phyloP scores from a whole-genome alignment of 2,888 invertebrate genomes.

The Nomada lathburiana region DNA sequence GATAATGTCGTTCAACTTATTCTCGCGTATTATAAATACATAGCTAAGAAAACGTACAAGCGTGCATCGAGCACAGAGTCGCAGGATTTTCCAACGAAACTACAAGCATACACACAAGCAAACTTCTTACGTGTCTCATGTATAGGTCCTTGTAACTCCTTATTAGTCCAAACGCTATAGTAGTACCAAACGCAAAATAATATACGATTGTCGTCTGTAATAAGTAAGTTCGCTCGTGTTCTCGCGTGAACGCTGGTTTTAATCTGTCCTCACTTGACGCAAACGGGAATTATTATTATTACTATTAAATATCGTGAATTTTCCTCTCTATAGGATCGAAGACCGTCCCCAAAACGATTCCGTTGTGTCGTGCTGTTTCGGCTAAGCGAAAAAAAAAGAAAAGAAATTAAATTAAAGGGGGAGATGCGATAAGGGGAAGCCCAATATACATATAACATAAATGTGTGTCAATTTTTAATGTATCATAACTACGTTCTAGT shows the following conservation, averaged over 20 bases:
- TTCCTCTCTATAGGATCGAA: constrained; percentile 59
- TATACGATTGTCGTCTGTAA: constrained; percentile 18
- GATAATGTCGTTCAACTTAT: not conserved
- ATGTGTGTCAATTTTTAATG: constrained; percentile 83
- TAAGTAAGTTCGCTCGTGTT: constrained; percentile 25
- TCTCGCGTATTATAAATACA: not conserved
- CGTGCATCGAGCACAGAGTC: constrained; percentile 25
- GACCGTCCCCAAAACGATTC: constrained; percentile 64
- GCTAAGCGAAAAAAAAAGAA: not conserved
- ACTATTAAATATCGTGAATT: constrained; percentile 30
- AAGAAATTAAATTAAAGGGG: not conserved
- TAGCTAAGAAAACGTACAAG: constrained; percentile 23
- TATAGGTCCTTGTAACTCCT: constrained; percentile 13
- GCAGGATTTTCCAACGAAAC: constrained; percentile 56
- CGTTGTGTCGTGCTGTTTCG: constrained; percentile 28
- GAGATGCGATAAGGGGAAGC: constrained; percentile 56
- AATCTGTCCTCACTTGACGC: constrained; percentile 45
- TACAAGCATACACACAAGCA: constrained; percentile 7
- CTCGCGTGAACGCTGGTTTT: constrained; percentile 24
- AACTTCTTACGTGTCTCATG: constrained; percentile 44
- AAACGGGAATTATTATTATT: constrained; percentile 24
- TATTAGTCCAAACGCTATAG: constrained; percentile 34
- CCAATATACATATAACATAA: constrained; percentile 72
- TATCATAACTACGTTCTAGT: constrained; percentile 79
- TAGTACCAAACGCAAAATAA: constrained; percentile 11